Evolutionary conservation across 2,113 vertebrate species (phyloP).

Genomic region (Tragelaphus scriptus): DNA sequence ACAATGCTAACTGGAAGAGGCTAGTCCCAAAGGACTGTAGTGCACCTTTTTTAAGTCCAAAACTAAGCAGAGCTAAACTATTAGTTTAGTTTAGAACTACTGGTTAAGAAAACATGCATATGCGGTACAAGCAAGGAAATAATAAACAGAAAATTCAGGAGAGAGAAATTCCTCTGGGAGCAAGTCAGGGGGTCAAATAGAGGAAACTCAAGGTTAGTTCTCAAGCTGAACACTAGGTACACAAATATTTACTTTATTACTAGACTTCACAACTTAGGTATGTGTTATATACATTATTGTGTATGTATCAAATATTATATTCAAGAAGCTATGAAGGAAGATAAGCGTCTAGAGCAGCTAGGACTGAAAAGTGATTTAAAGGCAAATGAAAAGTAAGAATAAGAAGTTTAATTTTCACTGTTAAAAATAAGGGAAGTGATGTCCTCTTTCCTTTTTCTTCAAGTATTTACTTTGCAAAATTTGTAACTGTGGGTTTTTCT

Average conservation of each 20-base stretch:
- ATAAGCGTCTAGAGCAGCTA: not conserved
- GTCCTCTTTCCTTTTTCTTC: not conserved
- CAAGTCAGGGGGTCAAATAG: fast-evolving
- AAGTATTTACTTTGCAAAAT: not conserved
- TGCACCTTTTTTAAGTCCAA: not conserved
- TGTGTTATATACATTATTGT: not conserved
- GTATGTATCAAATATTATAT: not conserved
- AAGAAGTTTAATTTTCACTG: not conserved
- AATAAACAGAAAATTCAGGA: not conserved
- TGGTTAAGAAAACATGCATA: not conserved
- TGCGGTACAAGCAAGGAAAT: not conserved
- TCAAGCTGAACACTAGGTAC: not conserved
- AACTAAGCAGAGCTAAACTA: not conserved
- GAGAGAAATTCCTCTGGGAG: not conserved
- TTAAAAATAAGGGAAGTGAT: not conserved
- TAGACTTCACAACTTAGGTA: not conserved
- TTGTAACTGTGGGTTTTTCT: not conserved
- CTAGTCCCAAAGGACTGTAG: not conserved
- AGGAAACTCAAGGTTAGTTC: not conserved
- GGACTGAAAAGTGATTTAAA: not conserved
- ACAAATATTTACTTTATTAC: not conserved
- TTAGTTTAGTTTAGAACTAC: not conserved
- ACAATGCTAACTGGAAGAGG: not conserved
- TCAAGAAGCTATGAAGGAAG: not conserved
- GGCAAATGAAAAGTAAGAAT: not conserved